phyloP scores from a whole-genome alignment of 2,113 vertebrate species.

The Equus przewalskii region DNA sequence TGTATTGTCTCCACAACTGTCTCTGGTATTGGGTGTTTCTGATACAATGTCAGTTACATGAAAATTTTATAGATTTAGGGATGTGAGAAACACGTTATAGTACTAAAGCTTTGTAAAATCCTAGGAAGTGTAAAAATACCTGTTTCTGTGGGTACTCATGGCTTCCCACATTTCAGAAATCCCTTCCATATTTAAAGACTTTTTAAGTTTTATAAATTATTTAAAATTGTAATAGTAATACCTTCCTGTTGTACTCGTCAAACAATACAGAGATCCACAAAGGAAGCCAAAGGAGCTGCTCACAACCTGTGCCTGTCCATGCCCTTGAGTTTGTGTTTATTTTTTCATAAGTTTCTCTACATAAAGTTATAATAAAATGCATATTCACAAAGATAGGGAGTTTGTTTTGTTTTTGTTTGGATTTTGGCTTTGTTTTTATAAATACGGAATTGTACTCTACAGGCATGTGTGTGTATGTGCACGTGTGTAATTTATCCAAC shows the following conservation, averaged over 20 bases:
- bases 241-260: background rate
- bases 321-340: background rate
- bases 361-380: background rate
- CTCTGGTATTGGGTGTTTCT: background rate
- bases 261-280: background rate
- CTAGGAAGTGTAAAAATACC: background rate
- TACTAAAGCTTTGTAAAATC: background rate
- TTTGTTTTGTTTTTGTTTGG: background rate
- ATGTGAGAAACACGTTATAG: background rate
- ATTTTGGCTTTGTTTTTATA: background rate
- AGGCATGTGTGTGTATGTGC: accelerated
- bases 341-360: background rate
- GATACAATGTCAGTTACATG: background rate
- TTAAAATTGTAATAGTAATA: background rate
- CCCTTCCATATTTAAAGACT: background rate
- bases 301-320: too few relatives aligned
- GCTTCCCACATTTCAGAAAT: background rate
- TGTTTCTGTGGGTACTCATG: background rate
- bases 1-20: background rate
- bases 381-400: background rate
- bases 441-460: background rate
- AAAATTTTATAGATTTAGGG: background rate
- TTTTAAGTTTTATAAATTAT: background rate
- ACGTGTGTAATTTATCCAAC: background rate
- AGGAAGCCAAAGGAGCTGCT: background rate